These are phyloP conservation scores for Bombus cullumanus DNA, from an alignment of 1,140 invertebrate species.

Conservation along the genomic window DNA sequence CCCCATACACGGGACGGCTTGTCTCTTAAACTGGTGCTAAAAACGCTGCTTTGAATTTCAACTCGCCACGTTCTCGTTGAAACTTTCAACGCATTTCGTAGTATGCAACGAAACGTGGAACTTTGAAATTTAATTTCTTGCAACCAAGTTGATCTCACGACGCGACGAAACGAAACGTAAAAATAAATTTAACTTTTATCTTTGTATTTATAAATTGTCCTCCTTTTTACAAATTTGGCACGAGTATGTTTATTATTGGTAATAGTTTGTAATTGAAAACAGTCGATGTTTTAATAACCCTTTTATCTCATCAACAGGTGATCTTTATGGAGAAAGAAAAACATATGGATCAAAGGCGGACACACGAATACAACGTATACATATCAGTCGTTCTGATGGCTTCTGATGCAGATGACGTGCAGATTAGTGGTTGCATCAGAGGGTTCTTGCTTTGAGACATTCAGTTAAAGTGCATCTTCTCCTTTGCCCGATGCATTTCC, in stretches of 20 bases:
- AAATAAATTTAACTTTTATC: neutral
- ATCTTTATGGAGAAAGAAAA: neutral
- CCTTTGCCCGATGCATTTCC: constrained; percentile 66
- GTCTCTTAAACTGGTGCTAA: neutral
- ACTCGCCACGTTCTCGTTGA: neutral
- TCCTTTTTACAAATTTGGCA: too few species aligned
- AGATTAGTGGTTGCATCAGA: constrained; percentile 69
- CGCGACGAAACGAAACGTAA: too few species aligned
- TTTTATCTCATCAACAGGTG: neutral
- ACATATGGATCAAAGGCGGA: neutral
- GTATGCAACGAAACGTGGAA: neutral
- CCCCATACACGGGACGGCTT: neutral
- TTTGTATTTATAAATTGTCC: neutral
- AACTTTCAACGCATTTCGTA: neutral
- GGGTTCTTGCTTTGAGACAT: constrained; percentile 75
- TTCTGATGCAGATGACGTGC: constrained; percentile 74
- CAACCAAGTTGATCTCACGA: neutral
- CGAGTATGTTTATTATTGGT: neutral
- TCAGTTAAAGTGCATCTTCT: constrained; percentile 47
- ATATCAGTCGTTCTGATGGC: constrained; percentile 33
- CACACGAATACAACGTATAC: neutral
- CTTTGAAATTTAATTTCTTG: neutral
- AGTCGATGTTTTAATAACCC: too few species aligned
- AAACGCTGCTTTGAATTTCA: neutral
- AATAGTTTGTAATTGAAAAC: neutral